phyloP scores from a whole-genome alignment of 1,140 invertebrate species.

The Maniola jurtina region DNA sequence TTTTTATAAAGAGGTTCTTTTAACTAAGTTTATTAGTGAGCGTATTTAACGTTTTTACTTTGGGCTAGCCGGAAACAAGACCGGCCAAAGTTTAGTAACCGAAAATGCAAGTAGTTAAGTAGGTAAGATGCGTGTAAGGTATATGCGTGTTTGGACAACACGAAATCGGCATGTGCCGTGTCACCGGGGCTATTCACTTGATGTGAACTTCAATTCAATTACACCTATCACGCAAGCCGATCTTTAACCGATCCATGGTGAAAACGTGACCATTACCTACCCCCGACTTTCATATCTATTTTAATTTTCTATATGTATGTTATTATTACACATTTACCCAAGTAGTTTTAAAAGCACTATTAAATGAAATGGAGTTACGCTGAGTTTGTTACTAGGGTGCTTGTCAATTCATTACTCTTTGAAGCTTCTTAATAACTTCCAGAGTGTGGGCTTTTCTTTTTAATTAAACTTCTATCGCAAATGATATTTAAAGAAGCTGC shows the following conservation, averaged over 20 bases:
- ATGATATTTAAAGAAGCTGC: too few species aligned
- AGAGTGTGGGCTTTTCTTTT: too few species aligned
- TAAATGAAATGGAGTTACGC: too few species aligned
- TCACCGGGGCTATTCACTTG: conserved; percentile 22
- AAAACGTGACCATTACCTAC: neutral
- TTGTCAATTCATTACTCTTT: too few species aligned
- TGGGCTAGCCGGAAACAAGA: neutral
- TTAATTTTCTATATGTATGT: neutral
- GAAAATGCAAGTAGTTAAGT: conserved; percentile 13
- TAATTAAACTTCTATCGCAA: too few species aligned
- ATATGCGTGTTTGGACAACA: conserved; percentile 12
- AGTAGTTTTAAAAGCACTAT: too few species aligned
- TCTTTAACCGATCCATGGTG: conserved; percentile 22
- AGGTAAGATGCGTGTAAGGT: conserved; percentile 15
- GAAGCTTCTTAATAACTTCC: too few species aligned
- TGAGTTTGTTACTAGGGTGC: too few species aligned
- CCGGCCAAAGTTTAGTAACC: conserved; percentile 8
- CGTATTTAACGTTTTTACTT: too few species aligned
- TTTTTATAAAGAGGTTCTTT: too few species aligned
- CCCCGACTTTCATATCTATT: neutral
- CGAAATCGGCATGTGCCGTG: conserved; percentile 26
- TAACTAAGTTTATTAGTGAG: too few species aligned
- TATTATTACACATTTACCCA: neutral
- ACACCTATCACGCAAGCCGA: conserved; percentile 25
- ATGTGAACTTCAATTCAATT: conserved; percentile 29